A percentile compares a stretch with the other conserved stretches of the same genome.
These are phyloP conservation scores for Oligia strigilis DNA, from an alignment of 2,888 invertebrate species.

Conservation along the genomic window DNA sequence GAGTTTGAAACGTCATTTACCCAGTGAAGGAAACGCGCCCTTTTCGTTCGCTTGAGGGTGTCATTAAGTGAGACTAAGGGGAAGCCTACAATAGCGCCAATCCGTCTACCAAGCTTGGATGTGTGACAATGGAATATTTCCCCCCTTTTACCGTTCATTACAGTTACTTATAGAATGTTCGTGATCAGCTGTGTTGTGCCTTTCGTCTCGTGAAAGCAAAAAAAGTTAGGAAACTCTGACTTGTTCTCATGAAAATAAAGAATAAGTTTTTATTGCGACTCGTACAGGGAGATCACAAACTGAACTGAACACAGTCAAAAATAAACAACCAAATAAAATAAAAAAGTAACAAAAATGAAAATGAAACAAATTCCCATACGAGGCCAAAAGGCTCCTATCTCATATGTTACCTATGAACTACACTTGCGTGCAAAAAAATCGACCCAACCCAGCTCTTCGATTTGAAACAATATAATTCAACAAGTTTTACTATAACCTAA, in stretches of 20 bases:
- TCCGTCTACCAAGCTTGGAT: conserved; percentile 12
- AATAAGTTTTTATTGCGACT: too few species aligned
- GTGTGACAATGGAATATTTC: neutral
- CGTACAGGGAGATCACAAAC: too few species aligned
- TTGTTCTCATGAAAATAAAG: neutral
- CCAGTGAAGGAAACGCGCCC: neutral
- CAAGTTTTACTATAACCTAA: too few species aligned
- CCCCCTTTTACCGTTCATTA: neutral
- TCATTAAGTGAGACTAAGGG: conserved; percentile 10
- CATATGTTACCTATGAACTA: too few species aligned
- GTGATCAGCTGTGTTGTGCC: neutral
- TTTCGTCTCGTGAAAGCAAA: neutral
- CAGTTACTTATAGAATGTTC: neutral
- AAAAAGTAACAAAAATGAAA: too few species aligned
- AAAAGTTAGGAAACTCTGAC: neutral
- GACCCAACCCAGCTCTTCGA: too few species aligned
- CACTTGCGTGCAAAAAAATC: too few species aligned
- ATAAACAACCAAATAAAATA: too few species aligned
- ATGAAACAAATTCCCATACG: too few species aligned
- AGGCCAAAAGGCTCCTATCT: too few species aligned
- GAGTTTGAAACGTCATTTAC: neutral
- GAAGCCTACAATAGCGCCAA: conserved; percentile 11
- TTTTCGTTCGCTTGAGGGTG: neutral
- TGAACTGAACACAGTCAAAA: too few species aligned
- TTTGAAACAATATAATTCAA: too few species aligned